Base-by-base conservation (phyloP, 1,140 invertebrate species). In the Saccostrea cuccullata region DNA sequence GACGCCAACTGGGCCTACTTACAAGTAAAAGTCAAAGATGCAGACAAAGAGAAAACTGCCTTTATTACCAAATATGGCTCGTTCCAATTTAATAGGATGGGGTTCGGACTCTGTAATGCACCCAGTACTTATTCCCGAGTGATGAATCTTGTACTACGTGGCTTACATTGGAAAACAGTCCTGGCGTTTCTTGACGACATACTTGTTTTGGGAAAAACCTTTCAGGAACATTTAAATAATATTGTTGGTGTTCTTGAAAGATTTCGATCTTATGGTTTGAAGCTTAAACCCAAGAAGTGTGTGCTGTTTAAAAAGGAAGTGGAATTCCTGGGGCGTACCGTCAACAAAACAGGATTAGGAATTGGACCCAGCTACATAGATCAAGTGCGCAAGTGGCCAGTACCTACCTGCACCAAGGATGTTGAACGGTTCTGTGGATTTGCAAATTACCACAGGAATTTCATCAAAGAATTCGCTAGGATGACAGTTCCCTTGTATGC, bases 341-440 rank as follows among this genome's bases (percentile, higher is more conserved):
- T 88, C 26, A 64, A n/a, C 26, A n/a, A 11, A 3, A n/a, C 82
- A 6, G 84, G 87, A 56, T 20, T 88, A 8, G n/a, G 67, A 8
- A 26, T 70, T 26, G 67, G 55, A 58, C 40, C 55, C 13, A 55
- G 17, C 26, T 82, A 56, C 30, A 83, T 83, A 40, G 86, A 55
- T 6, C 56, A 77, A 55, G 36, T 83, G 4, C 15, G 56, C 30
- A 87, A 73, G 23, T 84, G 87, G 56, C 23, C 83, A 17, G 30
- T 55, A 30, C 83, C 82, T 64, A 67, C 11, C 8, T 67, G 30
- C 20, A 55, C 36, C 9, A 85, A 86, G 36, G 87, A 89, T 20
- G 87, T 90, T 20, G 86, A n/a, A n/a, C n/a, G n/a, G n/a, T n/a
- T n/a, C n/a, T n/a, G n/a, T 12, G 89, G 87, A 2, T 90, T 86